Conservation (phyloP, 2,797 vertebrate genomes). For the Lacerta agilis region DNA sequence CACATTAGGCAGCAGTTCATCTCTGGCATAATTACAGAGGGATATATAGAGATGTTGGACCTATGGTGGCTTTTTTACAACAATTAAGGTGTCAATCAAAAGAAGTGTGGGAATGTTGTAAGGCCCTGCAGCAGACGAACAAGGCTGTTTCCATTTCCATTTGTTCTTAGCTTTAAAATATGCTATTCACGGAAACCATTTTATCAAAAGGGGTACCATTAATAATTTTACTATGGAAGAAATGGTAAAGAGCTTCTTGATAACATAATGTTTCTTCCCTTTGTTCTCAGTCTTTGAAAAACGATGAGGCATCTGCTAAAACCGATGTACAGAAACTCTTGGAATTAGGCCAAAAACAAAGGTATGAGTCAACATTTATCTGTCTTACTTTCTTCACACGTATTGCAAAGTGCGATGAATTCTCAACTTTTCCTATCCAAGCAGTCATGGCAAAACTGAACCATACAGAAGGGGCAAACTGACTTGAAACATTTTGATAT, state of each 20-base stretch:
- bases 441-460: neutral
- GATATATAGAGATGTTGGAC: neutral
- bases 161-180: neutral
- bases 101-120: constrained; percentile 2
- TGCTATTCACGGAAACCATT: neutral
- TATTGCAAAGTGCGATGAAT: neutral
- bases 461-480: neutral
- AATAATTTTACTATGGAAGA: constrained; percentile 39
- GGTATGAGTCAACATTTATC: constrained; percentile 78
- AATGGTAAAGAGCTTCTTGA: constrained; percentile 36
- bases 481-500: neutral
- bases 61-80: neutral
- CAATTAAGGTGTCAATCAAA: constrained; percentile 1
- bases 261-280: constrained; percentile 45
- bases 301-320: constrained; percentile 89
- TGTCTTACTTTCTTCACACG: neutral
- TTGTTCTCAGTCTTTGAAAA: constrained; percentile 89
- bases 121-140: neutral
- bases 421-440: neutral
- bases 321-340: constrained; percentile 92
- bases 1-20: neutral
- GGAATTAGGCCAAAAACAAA: constrained; percentile 95
- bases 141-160: neutral
- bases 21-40: neutral
- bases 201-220: neutral